Conservation (phyloP, 1,140 invertebrate species). For the Tetramorium simillimum region DNA sequence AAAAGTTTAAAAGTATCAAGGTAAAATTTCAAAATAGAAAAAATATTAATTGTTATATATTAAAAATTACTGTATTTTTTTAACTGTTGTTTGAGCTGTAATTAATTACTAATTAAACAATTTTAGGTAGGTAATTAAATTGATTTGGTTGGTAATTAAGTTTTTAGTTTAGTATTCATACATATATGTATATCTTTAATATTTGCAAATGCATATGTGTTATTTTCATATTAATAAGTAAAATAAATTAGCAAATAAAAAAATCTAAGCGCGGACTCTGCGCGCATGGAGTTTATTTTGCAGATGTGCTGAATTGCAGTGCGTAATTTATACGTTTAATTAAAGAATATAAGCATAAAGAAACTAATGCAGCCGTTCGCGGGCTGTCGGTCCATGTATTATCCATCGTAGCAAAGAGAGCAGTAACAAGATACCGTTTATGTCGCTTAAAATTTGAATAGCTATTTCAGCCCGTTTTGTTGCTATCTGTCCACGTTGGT, state of each 20-base stretch:
- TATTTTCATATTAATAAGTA: neutral
- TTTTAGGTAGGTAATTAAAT: neutral
- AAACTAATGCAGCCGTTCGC: neutral
- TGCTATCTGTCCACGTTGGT: neutral
- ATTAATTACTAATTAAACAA: neutral
- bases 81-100: neutral
- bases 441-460: constrained; percentile 10
- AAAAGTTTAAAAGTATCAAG: neutral
- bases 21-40: neutral
- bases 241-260: neutral
- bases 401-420: neutral
- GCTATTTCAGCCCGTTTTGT: neutral
- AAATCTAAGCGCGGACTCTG: neutral
- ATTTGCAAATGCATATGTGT: neutral
- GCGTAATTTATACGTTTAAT: constrained; percentile 6
- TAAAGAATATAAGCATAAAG: neutral
- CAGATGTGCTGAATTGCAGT: neutral
- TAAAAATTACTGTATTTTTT: neutral
- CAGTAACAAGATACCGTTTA: constrained; percentile 14
- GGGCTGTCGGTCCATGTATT: neutral
- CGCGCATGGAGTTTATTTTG: neutral
- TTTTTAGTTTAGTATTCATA: neutral
- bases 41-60: neutral
- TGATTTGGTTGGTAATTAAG: neutral
- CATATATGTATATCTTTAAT: neutral